phyloP scores from a whole-genome alignment of 2,113 vertebrate species.

The Chaetodon trifascialis region DNA sequence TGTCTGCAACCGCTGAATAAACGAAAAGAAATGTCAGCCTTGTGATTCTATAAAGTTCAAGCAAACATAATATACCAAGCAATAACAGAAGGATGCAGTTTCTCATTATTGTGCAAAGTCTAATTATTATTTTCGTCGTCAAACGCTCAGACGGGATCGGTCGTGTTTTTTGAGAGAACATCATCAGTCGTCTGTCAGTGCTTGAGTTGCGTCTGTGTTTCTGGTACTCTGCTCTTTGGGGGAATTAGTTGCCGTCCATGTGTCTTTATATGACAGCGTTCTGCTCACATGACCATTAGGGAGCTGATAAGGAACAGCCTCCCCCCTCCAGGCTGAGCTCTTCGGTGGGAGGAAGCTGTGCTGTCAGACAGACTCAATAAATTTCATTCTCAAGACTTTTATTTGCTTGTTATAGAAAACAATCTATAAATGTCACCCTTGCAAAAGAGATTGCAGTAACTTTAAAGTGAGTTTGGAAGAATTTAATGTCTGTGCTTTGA shows the following conservation, averaged over 20 bases:
- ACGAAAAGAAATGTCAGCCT: no score
- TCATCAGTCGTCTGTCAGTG: neutral
- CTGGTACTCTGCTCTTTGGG: neutral
- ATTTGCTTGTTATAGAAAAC: neutral
- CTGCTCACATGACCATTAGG: neutral
- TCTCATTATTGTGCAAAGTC: no score
- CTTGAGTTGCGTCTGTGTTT: neutral
- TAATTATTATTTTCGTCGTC: no score
- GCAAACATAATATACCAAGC: no score
- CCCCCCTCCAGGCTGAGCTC: neutral
- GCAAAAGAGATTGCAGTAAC: neutral
- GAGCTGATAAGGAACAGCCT: neutral
- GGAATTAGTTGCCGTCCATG: neutral
- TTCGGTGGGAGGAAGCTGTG: neutral
- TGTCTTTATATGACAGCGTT: neutral
- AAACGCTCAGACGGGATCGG: no score
- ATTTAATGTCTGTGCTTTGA: no score
- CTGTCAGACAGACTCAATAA: neutral
- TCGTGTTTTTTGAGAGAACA: no score
- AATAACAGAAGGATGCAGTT: no score
- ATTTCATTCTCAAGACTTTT: neutral
- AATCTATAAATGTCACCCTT: constrained; percentile 1
- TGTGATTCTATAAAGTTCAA: no score
- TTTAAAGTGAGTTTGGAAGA: neutral
- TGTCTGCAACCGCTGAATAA: no score